Conservation (phyloP, 2,113 vertebrate genomes). For the Athene cunicularia region DNA sequence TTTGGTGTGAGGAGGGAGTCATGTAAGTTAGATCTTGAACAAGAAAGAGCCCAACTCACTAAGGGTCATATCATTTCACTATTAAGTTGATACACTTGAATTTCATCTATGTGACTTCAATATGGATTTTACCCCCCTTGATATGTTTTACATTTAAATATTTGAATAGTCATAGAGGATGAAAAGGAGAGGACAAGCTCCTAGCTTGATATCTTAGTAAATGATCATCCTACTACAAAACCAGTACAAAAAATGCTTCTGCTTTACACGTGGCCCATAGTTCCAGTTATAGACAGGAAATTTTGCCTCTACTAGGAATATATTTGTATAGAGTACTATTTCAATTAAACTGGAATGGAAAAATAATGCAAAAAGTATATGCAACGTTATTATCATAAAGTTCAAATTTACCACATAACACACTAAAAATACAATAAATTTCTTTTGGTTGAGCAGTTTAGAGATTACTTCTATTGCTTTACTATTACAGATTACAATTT, state of each 20-base stretch:
- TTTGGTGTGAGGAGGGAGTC: neutral
- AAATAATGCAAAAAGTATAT: neutral
- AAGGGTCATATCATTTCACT: neutral
- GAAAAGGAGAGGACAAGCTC: neutral
- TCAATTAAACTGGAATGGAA: neutral
- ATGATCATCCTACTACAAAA: neutral
- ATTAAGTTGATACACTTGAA: neutral
- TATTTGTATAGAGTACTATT: neutral
- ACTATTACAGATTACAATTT: neutral
- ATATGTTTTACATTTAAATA: neutral
- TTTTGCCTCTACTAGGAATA: neutral
- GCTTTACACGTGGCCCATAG: neutral
- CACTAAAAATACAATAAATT: neutral
- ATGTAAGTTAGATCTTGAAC: neutral
- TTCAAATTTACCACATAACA: neutral
- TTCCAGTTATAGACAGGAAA: neutral
- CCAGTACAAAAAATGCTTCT: neutral
- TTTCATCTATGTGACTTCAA: neutral
- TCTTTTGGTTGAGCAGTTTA: neutral
- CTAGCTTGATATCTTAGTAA: neutral
- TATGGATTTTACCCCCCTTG: neutral
- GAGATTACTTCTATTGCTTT: neutral
- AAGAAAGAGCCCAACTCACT: neutral
- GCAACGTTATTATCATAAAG: neutral
- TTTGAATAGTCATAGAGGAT: neutral